A percentile compares a stretch with the other conserved stretches of the same genome.
Evolutionary conservation across 2,113 vertebrate genomes (phyloP).

Genomic region (Scytalopus superciliaris): DNA sequence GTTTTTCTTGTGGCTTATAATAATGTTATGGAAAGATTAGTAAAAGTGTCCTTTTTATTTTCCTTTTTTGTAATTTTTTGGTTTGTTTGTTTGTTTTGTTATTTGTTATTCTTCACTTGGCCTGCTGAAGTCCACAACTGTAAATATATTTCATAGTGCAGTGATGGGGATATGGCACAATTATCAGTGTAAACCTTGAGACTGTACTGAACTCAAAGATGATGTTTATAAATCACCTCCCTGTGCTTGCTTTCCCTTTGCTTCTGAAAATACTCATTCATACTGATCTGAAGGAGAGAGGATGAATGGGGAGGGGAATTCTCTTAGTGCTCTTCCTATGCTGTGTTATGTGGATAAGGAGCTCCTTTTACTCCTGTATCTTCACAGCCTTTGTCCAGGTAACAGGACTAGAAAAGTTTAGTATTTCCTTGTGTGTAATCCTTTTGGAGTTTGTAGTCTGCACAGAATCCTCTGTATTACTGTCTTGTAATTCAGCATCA

Average conservation of each 20-base stretch:
- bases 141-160: not conserved
- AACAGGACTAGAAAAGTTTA: accelerated
- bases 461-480: not conserved
- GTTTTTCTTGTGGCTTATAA: not conserved
- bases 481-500: not conserved
- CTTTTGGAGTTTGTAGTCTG: not conserved
- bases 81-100: not conserved
- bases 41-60: not conserved
- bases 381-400: not conserved
- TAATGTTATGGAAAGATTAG: not conserved
- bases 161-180: not conserved
- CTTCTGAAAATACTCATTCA: not conserved
- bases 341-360: not conserved
- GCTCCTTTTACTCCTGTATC: not conserved
- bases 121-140: not conserved
- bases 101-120: not conserved
- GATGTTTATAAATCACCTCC: not conserved
- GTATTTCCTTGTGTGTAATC: not conserved
- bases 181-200: not conserved
- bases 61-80: too few relatives aligned
- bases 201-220: accelerated
- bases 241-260: not conserved
- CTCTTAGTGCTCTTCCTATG: not conserved
- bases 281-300: not conserved
- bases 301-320: not conserved